Evolutionary conservation across 2,888 invertebrate genomes (phyloP).

Genomic region (Salpingus planirostris): DNA sequence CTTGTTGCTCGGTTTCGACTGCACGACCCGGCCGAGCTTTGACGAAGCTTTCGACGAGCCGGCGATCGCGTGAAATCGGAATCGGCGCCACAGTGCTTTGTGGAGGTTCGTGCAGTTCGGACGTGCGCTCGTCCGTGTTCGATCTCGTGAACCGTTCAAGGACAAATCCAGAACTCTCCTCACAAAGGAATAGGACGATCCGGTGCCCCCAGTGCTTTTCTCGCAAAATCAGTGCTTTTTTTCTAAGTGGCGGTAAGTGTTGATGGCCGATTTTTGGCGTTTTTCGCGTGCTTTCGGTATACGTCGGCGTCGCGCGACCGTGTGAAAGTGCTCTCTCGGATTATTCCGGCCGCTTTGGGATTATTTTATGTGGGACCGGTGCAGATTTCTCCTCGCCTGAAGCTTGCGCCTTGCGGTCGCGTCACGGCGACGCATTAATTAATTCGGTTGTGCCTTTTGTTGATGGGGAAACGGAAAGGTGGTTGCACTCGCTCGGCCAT

Average conservation of each 20-base stretch:
- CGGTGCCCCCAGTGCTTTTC: too few species aligned
- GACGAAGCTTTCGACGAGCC: conserved; percentile 19
- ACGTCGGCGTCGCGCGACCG: conserved; percentile 12
- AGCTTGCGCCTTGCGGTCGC: too few species aligned
- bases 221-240: conserved; percentile 2
- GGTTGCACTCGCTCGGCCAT: too few species aligned
- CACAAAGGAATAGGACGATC: too few species aligned
- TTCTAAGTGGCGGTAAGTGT: conserved; percentile 7
- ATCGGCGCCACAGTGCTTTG: conserved; percentile 33
- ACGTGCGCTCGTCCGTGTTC: conserved; percentile 18
- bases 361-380: conserved; percentile 18
- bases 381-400: conserved; percentile 26
- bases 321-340: conserved; percentile 27
- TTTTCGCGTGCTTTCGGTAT: not conserved
- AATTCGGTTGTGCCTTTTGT: too few species aligned
- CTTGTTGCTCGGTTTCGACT: conserved; percentile 29
- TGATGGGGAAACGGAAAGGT: too few species aligned
- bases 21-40: conserved; percentile 22
- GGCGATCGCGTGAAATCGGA: conserved; percentile 11
- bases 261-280: conserved; percentile 1
- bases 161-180: conserved; percentile 25
- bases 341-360: conserved; percentile 12
- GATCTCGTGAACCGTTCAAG: conserved; percentile 28
- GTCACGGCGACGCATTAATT: too few species aligned
- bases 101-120: conserved; percentile 22